Percentiles rank a stretch among this genome's conserved stretches.
Conservation (phyloP, 2,113 vertebrate genomes). For the Pleuronectes platessa region DNA sequence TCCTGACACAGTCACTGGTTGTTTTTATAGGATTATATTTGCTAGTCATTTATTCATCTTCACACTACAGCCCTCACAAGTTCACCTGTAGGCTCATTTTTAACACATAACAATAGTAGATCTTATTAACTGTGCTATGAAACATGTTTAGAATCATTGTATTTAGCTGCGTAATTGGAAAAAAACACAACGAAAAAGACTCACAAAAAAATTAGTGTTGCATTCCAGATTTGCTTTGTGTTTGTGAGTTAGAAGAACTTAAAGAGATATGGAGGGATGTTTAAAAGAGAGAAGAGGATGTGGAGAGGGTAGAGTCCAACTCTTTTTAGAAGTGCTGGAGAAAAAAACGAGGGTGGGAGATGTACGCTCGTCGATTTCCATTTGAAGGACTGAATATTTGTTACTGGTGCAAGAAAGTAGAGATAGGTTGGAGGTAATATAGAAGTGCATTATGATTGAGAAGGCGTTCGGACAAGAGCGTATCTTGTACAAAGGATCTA, state of each 20-base stretch:
- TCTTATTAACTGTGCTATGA: not conserved
- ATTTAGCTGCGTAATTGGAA: slow-evolving; percentile 43
- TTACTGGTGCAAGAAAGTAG: slow-evolving; percentile 1
- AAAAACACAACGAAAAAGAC: slow-evolving; percentile 39
- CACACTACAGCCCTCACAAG: slow-evolving; percentile 46
- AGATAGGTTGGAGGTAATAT: not conserved
- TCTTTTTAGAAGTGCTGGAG: not conserved
- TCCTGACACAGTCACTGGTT: slow-evolving; percentile 37
- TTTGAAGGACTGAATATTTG: slow-evolving; percentile 10
- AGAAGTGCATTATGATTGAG: not conserved
- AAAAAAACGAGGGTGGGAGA: not conserved
- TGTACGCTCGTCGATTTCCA: not conserved
- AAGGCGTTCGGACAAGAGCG: not conserved
- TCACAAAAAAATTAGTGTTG: slow-evolving; percentile 64
- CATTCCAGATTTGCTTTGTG: slow-evolving; percentile 29
- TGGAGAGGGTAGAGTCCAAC: not conserved
- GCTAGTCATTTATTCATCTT: slow-evolving; percentile 27
- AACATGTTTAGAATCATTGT: slow-evolving; percentile 23
- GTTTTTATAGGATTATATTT: slow-evolving; percentile 40
- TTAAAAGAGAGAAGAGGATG: not conserved
- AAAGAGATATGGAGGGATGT: not conserved
- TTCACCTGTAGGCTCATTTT: slow-evolving; percentile 21
- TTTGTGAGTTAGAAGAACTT: not conserved
- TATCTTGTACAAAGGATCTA: slow-evolving; percentile 33
- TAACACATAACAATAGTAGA: slow-evolving; percentile 17